Percentiles rank a stretch among this genome's conserved stretches.
These are phyloP conservation scores for Istiophorus platypterus DNA, from an alignment of 2,113 vertebrate genomes.

Conservation along the genomic window DNA sequence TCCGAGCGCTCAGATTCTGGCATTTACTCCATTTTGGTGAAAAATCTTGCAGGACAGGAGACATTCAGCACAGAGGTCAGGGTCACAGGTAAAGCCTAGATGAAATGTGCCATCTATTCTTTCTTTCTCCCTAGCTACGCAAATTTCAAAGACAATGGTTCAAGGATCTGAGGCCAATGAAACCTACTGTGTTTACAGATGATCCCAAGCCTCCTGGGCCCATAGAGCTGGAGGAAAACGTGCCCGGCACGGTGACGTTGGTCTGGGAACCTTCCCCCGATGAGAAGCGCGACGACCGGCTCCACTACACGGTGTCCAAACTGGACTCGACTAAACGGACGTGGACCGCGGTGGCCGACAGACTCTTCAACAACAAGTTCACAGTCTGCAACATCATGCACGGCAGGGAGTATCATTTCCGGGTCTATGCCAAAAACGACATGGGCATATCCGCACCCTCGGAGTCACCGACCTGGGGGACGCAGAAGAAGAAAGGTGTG, in stretches of 20 bases:
- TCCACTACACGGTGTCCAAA: slow-evolving; percentile 88
- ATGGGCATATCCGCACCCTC: slow-evolving; percentile 89
- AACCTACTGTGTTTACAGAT: slow-evolving; percentile 76
- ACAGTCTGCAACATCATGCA: slow-evolving; percentile 87
- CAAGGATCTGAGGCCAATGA: not conserved
- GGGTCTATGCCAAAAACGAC: slow-evolving; percentile 91
- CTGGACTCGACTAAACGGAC: slow-evolving; percentile 83
- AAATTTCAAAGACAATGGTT: not conserved
- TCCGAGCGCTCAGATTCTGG: slow-evolving; percentile 88
- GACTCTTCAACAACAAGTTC: slow-evolving; percentile 90
- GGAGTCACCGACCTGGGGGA: slow-evolving; percentile 88
- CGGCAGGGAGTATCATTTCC: slow-evolving; percentile 90
- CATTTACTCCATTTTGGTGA: slow-evolving; percentile 86
- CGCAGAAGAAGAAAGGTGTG: slow-evolving; percentile 80
- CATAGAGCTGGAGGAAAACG: slow-evolving; percentile 87
- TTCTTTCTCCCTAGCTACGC: not conserved
- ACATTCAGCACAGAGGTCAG: slow-evolving; percentile 86
- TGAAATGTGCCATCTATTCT: not conserved
- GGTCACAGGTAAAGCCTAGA: slow-evolving; percentile 86
- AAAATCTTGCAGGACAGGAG: slow-evolving; percentile 83
- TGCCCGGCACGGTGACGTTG: slow-evolving; percentile 88
- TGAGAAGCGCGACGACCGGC: slow-evolving; percentile 84
- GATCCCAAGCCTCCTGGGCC: slow-evolving; percentile 88
- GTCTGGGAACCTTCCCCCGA: slow-evolving; percentile 91
- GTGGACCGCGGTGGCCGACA: slow-evolving; percentile 87